These are phyloP conservation scores for Centrocercus urophasianus DNA, from an alignment of 2,113 vertebrate genomes.

Conservation along the genomic window DNA sequence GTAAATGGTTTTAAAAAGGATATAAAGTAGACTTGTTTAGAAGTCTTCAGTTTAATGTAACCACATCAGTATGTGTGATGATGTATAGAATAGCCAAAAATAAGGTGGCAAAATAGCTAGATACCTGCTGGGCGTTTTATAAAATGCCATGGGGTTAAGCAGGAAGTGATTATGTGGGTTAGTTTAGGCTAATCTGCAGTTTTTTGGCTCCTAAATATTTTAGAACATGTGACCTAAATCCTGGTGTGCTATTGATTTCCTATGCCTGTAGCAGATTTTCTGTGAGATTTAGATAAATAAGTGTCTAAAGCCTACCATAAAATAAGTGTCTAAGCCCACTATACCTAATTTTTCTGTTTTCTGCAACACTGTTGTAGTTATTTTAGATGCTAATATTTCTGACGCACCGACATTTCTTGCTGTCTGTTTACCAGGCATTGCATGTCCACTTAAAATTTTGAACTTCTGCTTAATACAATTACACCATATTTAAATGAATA, in stretches of 20 bases:
- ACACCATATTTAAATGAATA: not conserved
- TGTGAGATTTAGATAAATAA: not conserved
- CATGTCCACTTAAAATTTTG: not conserved
- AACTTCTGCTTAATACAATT: not conserved
- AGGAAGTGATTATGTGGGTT: not conserved
- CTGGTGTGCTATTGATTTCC: not conserved
- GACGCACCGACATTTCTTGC: not conserved
- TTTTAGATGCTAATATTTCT: not conserved
- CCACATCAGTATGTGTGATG: not conserved
- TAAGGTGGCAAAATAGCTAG: not conserved
- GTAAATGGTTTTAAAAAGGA: not conserved
- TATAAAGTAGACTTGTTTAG: not conserved
- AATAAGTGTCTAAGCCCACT: not conserved
- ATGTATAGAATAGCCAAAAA: not conserved
- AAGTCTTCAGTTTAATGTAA: not conserved
- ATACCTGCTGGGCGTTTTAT: not conserved
- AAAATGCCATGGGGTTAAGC: not conserved
- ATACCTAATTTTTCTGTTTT: not conserved
- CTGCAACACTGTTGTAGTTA: not conserved
- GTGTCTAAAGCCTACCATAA: not conserved
- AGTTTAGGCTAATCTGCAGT: not conserved
- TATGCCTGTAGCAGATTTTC: not conserved
- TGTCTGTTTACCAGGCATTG: not conserved
- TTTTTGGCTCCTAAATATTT: not conserved
- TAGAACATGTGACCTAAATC: not conserved